phyloP scores from a whole-genome alignment of 2,888 invertebrate genomes.

The Hirtodrosophila alboralis region DNA sequence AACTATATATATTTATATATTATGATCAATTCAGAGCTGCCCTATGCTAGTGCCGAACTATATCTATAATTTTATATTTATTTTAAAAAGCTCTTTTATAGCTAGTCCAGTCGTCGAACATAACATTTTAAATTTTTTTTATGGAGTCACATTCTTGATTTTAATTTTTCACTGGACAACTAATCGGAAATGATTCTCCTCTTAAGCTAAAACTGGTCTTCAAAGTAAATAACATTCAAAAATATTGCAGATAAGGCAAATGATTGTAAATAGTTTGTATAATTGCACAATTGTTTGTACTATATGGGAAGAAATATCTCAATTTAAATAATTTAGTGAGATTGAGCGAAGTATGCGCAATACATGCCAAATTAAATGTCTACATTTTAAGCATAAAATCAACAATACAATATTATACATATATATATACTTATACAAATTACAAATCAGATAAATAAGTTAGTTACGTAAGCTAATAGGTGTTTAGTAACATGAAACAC shows the following conservation, averaged over 20 bases:
- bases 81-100: no score
- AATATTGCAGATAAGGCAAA: constrained; percentile 15
- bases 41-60: constrained; percentile 53
- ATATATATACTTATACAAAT: no score
- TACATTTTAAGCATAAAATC: constrained; percentile 67
- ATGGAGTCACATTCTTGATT: constrained; percentile 29
- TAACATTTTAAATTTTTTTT: no score
- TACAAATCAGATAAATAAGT: constrained; percentile 57
- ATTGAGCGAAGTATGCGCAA: constrained; percentile 65
- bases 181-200: constrained; percentile 7
- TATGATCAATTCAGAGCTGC: constrained; percentile 51
- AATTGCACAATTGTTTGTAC: constrained; percentile 53
- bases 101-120: no score
- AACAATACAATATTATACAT: constrained; percentile 50
- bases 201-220: constrained; percentile 24
- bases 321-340: constrained; percentile 53
- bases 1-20: constrained; percentile 24
- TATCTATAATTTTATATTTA: constrained; percentile 35
- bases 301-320: constrained; percentile 33
- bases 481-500: constrained; percentile 48
- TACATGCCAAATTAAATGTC: constrained; percentile 77
- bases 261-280: constrained; percentile 51
- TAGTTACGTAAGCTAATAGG: constrained; percentile 57
- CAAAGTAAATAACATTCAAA: constrained; percentile 27
- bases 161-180: constrained; percentile 27